Percentiles rank a stretch among this genome's conserved stretches.
Evolutionary conservation across 2,888 invertebrate genomes (phyloP).

Genomic region (Spodoptera picta): DNA sequence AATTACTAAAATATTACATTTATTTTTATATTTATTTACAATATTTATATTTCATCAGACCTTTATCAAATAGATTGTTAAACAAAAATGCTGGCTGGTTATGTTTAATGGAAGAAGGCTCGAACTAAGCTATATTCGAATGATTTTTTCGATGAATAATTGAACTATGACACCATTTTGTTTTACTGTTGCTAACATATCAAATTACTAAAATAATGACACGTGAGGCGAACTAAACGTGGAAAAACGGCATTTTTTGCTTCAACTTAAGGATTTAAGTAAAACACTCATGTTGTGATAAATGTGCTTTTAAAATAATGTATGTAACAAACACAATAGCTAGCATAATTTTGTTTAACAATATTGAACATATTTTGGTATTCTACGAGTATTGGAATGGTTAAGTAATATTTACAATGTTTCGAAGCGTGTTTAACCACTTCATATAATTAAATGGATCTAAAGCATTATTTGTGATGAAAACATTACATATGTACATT

Average conservation of each 20-base stretch:
- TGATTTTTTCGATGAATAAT: too few relatives aligned
- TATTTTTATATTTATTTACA: conserved; percentile 14
- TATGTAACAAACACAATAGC: background rate
- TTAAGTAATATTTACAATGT: conserved; percentile 56
- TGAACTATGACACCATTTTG: too few relatives aligned
- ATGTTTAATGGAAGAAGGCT: conserved; percentile 5
- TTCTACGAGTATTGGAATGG: conserved; percentile 52
- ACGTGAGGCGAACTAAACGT: too few relatives aligned
- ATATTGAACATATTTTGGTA: conserved; percentile 30
- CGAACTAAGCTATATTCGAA: too few relatives aligned
- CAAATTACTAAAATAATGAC: too few relatives aligned
- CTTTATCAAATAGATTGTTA: conserved; percentile 12
- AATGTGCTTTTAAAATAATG: background rate
- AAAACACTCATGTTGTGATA: background rate
- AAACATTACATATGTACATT: conserved; percentile 56
- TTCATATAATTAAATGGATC: conserved; percentile 31
- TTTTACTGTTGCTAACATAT: too few relatives aligned
- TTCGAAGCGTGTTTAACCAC: conserved; percentile 75
- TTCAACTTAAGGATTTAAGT: background rate
- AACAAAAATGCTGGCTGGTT: conserved; percentile 26
- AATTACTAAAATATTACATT: conserved; percentile 13
- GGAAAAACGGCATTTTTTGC: too few relatives aligned
- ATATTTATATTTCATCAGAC: background rate
- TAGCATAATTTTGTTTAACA: conserved; percentile 29
- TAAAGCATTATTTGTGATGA: conserved; percentile 34